Conservation (phyloP, 2,113 vertebrate species). For the Terrapene triunguis region DNA sequence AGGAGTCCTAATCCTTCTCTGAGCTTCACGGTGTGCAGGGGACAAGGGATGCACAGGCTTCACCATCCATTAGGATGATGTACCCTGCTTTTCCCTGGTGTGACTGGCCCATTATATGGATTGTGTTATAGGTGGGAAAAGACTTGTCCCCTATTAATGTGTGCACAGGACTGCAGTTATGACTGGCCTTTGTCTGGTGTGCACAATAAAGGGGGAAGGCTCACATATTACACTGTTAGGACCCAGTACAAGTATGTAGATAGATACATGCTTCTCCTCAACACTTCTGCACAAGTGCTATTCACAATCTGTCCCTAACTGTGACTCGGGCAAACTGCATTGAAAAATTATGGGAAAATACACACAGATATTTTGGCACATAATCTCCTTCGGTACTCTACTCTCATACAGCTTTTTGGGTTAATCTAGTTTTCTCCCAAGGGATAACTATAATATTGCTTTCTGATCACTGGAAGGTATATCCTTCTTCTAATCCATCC, state of each 20-base stretch:
- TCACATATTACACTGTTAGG: not conserved
- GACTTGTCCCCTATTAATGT: not conserved
- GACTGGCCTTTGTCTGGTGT: not conserved
- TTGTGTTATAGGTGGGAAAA: not conserved
- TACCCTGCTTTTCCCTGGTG: not conserved
- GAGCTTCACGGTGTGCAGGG: not conserved
- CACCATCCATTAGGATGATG: not conserved
- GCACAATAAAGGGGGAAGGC: not conserved
- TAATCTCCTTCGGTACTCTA: not conserved
- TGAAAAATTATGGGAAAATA: no score
- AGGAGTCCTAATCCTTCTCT: not conserved
- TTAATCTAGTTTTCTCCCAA: not conserved
- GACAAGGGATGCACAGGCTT: not conserved
- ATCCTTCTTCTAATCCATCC: not conserved
- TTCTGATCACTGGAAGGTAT: not conserved
- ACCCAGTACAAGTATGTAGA: not conserved
- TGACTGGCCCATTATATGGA: not conserved
- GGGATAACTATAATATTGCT: not conserved
- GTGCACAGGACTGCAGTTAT: not conserved
- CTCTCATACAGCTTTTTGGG: not conserved
- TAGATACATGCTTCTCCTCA: not conserved
- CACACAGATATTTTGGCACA: not conserved
- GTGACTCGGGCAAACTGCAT: no score
- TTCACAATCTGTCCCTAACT: not conserved
- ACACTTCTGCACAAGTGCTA: not conserved